Base-by-base conservation (phyloP, 53 echinoderm and acorn worm species). In the Luidia sarsii region DNA sequence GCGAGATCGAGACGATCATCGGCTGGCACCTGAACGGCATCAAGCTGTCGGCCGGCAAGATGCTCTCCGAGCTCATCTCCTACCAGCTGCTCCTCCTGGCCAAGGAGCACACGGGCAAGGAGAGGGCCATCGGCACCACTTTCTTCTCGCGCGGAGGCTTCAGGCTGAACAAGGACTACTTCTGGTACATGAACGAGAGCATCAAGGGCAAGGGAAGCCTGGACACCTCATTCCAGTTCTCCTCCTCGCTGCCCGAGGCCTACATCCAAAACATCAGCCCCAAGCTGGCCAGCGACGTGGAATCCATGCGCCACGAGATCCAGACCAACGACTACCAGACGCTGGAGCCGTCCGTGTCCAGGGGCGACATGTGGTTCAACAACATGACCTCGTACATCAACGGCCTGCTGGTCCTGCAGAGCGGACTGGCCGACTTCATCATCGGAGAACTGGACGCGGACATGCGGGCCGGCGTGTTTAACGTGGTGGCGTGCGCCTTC, bases 51-150 rank as follows among this genome's bases (percentile, higher is more conserved):
- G 32, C 23, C 16, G 65, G 75, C 33, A 16, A 23, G 3, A 28
- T 86, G 2, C 79, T 74, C 77, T 0, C 33, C 4, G 23, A 79
- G 33, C 52, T 86, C 31, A 33, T 86, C n/a, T 50, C 67, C 39
- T 86, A 86, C 23, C 66, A 86, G 50, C 16, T 86, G 2, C 53
- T 86, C 8, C 50, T 66, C 11, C 23, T 77, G 14, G 67, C 86
- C 6, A 86, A 86, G 68, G 86, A 86, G 50, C 75, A 86, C 8
- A 79, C 33, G 19, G 86, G 86, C 11, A 53, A 77, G 25, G 65
- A 86, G 39, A 33, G 86, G 38, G 75, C 79, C 39, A 30, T 79
- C 10, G 86, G 86, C 6, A 37, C 77, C 14, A 75, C 74, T 3
- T 85, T 75, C 66, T 85, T 50, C 55, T 53, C 84, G 22, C 19